These are phyloP conservation scores for Mactromeris polynyma DNA, from an alignment of 2,888 invertebrate genomes.

Conservation along the genomic window DNA sequence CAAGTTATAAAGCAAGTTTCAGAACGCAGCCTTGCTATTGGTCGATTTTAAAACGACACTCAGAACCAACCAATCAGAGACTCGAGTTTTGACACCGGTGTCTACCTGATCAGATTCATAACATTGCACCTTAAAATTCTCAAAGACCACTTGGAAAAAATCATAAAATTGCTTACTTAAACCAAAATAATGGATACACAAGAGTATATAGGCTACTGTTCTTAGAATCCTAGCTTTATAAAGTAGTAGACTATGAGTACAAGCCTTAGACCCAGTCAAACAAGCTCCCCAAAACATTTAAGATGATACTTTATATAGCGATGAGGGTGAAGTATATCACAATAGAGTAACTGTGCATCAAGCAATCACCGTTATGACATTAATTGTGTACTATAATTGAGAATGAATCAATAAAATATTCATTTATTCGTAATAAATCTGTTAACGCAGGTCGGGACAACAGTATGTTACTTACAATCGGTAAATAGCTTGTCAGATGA, in stretches of 20 bases:
- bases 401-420: constrained; percentile 58
- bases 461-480: background rate
- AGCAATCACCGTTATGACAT: constrained; percentile 42
- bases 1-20: no score
- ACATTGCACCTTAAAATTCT: no score
- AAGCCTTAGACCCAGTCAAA: background rate
- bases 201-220: no score
- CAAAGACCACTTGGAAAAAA: no score
- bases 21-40: no score
- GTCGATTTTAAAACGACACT: no score
- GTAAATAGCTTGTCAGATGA: constrained; percentile 2
- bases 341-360: constrained; percentile 34
- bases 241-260: background rate
- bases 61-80: no score
- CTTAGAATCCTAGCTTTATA: no score
- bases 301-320: background rate
- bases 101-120: no score
- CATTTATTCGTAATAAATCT: constrained; percentile 43
- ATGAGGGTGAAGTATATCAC: background rate
- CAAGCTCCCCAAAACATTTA: background rate
- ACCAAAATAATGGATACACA: no score
- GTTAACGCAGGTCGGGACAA: background rate
- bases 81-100: no score
- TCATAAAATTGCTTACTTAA: no score
- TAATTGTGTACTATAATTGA: constrained; percentile 44